Percentiles rank a stretch among this genome's conserved stretches.
Evolutionary conservation across 2,113 vertebrate genomes (phyloP).

Genomic region (Colossoma macropomum): DNA sequence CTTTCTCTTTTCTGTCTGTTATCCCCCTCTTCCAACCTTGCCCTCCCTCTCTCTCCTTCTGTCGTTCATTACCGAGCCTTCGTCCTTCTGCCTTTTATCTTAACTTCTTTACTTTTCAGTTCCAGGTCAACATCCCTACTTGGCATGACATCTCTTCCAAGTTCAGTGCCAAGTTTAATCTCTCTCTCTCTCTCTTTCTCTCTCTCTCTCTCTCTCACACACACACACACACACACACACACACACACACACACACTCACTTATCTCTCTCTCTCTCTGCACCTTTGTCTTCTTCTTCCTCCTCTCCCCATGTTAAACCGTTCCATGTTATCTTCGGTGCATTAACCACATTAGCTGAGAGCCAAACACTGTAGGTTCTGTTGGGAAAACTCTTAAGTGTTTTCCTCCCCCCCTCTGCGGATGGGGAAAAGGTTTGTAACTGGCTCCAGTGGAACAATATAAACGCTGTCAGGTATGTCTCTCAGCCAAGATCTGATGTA

Average conservation of each 20-base stretch:
- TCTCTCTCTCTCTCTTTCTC: not conserved
- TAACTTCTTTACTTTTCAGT: not conserved
- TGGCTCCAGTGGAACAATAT: not conserved
- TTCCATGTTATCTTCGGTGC: slow-evolving; percentile 14
- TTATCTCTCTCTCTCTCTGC: not conserved
- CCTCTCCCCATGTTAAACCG: not conserved
- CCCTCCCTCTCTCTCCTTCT: slow-evolving; percentile 30
- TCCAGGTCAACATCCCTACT: slow-evolving; percentile 10
- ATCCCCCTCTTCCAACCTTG: slow-evolving; percentile 3
- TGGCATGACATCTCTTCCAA: slow-evolving; percentile 16
- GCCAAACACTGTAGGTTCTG: slow-evolving; percentile 6
- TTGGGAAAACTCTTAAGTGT: slow-evolving; percentile 21
- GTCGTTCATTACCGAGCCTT: not conserved
- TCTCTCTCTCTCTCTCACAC: not conserved
- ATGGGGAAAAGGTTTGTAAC: slow-evolving; percentile 1
- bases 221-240: not conserved
- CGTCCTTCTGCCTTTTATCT: slow-evolving; percentile 6
- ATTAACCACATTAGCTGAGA: slow-evolving; percentile 17
- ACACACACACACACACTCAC: slow-evolving; percentile 1
- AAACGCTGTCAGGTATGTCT: slow-evolving; percentile 20
- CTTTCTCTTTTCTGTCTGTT: slow-evolving; percentile 30
- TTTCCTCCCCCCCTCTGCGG: not conserved
- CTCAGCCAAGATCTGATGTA: not conserved
- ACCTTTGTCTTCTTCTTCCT: not conserved
- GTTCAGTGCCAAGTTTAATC: not conserved